Base-by-base conservation (phyloP, 2,113 vertebrate species). In the cattle (Bos taurus) region DNA sequence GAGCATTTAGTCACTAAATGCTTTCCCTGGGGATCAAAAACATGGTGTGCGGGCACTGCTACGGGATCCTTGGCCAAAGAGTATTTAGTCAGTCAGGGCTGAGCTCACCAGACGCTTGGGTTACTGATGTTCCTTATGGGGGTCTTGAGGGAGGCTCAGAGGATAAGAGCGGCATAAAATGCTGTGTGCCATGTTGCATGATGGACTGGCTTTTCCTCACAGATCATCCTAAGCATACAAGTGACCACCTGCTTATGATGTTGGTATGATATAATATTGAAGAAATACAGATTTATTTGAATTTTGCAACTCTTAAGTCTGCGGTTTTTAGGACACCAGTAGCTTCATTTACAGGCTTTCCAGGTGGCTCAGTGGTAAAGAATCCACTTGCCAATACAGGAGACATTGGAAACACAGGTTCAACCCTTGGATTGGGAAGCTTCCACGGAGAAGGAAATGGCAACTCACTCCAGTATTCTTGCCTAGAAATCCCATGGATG, bases 261-360 rank as follows among this genome's bases (percentile, higher is more conserved):
- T 15, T 71, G 56, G n/a, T 23, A 15, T 36, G 14, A 82, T 94
- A 26, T 28, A 33, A 90, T 81, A 77, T 88, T 89, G 95, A 86
- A 83, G 48, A 94, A 88, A 16, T 52, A 62, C 86, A 54, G 81
- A 95, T 71, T 10, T 94, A 77, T 93, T 98, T 97, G 95, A 84
- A 40, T 97, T 93, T 93, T 90, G 36, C 21, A 56, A 50, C 87
- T 97, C 50, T n/a, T 78, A 81, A 43, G 30, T 97, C 67, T 97
- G 48, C 80, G 84, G 19, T 33, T 84, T 85, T 86, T 95, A 86
- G 64, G 88, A 97, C 81, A 67, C 50, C 64, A 89, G 15, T 4
- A 77, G 56, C 89, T 64, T 3, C 5, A 86, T 94, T 95, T 25
- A 77, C 26, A 36, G 36, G 36, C 12, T 77, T 77, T 40, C 36